Conservation (phyloP, 2,113 vertebrate species). For the Rhabdornis inornatus region DNA sequence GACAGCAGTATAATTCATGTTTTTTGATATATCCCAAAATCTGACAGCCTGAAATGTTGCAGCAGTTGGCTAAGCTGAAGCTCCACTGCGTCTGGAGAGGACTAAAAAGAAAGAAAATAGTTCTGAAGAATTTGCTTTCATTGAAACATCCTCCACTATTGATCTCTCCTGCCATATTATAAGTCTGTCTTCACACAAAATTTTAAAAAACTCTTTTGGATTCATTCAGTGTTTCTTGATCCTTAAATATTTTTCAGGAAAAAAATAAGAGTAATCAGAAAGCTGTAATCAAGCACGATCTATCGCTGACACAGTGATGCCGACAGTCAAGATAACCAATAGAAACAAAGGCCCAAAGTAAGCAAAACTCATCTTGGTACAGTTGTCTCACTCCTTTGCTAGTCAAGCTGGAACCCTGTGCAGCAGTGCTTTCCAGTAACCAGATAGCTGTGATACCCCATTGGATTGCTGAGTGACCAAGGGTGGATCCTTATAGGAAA, state of each 20-base stretch:
- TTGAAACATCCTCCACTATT: neutral
- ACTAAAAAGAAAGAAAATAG: neutral
- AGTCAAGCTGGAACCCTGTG: neutral
- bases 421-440: neutral
- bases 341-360: neutral
- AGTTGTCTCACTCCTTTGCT: neutral
- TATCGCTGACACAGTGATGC: neutral
- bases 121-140: neutral
- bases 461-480: neutral
- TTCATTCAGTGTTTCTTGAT: neutral
- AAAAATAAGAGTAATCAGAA: neutral
- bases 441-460: accelerated
- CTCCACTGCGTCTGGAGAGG: neutral
- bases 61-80: neutral
- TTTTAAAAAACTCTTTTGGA: neutral
- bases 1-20: neutral
- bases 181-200: neutral
- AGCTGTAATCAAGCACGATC: neutral
- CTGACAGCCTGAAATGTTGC: neutral
- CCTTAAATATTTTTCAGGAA: neutral
- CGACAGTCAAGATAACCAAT: neutral
- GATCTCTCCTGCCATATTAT: neutral
- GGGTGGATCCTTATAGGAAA: neutral
- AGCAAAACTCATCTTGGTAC: neutral
- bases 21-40: neutral